Evolutionary conservation across 2,888 invertebrate genomes (phyloP).

Genomic region (Megaustenia siamemsis): DNA sequence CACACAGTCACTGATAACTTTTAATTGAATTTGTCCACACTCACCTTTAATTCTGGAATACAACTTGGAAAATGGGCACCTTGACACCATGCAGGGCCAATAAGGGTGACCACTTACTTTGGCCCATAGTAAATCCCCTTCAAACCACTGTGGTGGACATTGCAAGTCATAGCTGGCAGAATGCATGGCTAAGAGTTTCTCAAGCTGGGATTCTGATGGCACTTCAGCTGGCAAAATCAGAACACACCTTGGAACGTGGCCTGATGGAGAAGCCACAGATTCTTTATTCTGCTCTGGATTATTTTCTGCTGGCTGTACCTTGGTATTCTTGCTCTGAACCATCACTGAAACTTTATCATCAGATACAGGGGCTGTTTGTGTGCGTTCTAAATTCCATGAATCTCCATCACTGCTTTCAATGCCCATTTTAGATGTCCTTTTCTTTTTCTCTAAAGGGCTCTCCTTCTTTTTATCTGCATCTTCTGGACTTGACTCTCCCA

Average conservation of each 20-base stretch:
- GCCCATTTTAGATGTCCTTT: conserved; percentile 39
- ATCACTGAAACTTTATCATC: background rate
- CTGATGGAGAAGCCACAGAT: conserved; percentile 24
- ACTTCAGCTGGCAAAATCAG: conserved; percentile 48
- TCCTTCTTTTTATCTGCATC: conserved; percentile 38
- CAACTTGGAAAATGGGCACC: conserved; percentile 85
- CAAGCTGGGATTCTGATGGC: conserved; percentile 45
- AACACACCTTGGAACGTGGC: conserved; percentile 50
- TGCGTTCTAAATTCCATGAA: background rate
- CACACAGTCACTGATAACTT: background rate
- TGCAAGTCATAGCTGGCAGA: conserved; percentile 35
- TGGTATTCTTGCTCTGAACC: background rate
- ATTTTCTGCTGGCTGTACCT: background rate
- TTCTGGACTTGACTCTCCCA: background rate
- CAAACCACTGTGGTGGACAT: conserved; percentile 68
- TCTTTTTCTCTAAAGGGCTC: conserved; percentile 44
- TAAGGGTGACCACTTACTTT: conserved; percentile 90
- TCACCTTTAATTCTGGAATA: conserved; percentile 82
- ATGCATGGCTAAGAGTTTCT: conserved; percentile 38
- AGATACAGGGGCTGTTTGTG: background rate
- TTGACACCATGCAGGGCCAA: conserved; percentile 92
- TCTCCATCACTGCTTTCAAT: conserved; percentile 10
- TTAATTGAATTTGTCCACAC: background rate
- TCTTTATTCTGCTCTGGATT: background rate
- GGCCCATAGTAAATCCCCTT: conserved; percentile 91